Percentiles rank a stretch among this genome's conserved stretches.
Conservation (phyloP, 53 echinoderm and acorn worm species). For the Crossaster papposus region DNA sequence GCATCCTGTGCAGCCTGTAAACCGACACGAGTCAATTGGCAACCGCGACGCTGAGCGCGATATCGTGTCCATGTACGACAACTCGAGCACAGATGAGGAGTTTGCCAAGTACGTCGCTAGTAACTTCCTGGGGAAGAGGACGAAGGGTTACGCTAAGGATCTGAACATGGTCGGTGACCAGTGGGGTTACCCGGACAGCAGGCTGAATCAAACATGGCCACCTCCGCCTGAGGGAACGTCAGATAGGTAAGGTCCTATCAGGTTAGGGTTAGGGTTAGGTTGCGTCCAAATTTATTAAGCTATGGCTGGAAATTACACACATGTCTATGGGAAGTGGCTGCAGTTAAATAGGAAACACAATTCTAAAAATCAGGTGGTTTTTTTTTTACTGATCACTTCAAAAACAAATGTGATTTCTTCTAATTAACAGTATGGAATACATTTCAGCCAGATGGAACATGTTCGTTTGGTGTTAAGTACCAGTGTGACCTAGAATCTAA, state of each 20-base stretch:
- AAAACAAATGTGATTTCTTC: too few relatives aligned
- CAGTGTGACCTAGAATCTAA: too few relatives aligned
- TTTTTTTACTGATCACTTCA: too few relatives aligned
- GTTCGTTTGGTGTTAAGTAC: too few relatives aligned
- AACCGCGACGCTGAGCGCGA: conserved; percentile 12
- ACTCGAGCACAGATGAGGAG: conserved; percentile 80
- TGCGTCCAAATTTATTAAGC: not conserved
- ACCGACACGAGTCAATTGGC: not conserved
- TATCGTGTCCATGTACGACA: conserved; percentile 56
- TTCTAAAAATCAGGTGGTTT: too few relatives aligned
- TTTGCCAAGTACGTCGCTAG: conserved; percentile 87
- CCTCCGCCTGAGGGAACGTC: conserved; percentile 23
- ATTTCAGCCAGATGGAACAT: too few relatives aligned
- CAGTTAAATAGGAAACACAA: too few relatives aligned
- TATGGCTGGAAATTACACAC: too few relatives aligned
- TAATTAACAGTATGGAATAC: too few relatives aligned
- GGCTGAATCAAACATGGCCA: conserved; percentile 82
- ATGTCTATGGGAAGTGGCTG: too few relatives aligned
- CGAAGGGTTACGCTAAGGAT: conserved; percentile 64
- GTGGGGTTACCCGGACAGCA: conserved; percentile 58
- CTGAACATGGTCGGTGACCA: conserved; percentile 70
- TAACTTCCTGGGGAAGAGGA: conserved; percentile 84
- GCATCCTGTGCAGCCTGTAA: conserved; percentile 19
- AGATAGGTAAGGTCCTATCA: conserved; percentile 29
- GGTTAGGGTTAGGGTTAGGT: too few relatives aligned